phyloP scores from a whole-genome alignment of 2,888 invertebrate species.

The Lycaena phlaeas region DNA sequence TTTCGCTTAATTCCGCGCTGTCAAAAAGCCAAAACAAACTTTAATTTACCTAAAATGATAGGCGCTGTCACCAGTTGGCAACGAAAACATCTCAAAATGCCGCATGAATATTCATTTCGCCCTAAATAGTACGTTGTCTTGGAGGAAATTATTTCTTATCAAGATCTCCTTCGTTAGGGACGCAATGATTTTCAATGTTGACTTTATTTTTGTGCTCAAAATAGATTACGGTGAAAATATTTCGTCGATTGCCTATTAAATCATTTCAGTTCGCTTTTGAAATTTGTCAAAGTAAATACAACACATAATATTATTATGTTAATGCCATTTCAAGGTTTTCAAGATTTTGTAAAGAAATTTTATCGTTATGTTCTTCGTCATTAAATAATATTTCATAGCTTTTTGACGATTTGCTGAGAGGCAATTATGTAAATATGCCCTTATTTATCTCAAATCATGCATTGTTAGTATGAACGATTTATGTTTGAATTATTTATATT shows the following conservation, averaged over 20 bases:
- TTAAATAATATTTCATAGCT: neutral
- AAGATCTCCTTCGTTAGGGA: constrained; percentile 6
- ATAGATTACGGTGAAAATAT: constrained; percentile 4
- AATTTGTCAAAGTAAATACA: neutral
- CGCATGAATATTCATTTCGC: constrained; percentile 4
- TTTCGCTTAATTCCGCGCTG: too few relatives aligned
- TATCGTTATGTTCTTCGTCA: neutral
- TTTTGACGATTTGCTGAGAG: neutral
- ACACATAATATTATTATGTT: neutral
- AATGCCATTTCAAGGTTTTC: neutral
- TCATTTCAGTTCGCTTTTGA: neutral
- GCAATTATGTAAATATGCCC: neutral
- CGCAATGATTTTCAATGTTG: constrained; percentile 2
- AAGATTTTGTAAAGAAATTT: neutral
- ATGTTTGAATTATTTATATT: too few relatives aligned
- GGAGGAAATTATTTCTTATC: constrained; percentile 8
- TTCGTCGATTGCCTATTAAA: constrained; percentile 1
- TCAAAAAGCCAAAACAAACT: neutral
- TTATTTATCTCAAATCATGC: too few relatives aligned
- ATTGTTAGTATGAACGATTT: too few relatives aligned
- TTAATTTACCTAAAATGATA: constrained; percentile 4
- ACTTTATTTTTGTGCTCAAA: constrained; percentile 1
- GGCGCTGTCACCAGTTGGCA: constrained; percentile 5
- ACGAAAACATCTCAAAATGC: constrained; percentile 3
- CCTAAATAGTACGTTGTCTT: constrained; percentile 8